These are phyloP conservation scores for Drosophila sturtevanti DNA, from an alignment of 1,140 invertebrate genomes.

Conservation along the genomic window DNA sequence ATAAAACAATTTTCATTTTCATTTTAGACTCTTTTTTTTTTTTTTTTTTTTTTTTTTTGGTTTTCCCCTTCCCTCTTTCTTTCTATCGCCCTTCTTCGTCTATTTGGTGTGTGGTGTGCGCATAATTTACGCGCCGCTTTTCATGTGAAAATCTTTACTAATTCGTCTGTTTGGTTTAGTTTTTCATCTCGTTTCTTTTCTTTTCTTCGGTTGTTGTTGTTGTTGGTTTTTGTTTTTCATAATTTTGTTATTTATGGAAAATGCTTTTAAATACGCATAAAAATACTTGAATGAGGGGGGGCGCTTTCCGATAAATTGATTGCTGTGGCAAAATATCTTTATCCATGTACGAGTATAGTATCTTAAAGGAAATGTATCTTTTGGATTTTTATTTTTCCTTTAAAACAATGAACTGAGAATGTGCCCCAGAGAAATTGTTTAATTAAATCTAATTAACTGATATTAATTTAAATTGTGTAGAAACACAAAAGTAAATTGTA, in stretches of 20 bases:
- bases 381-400: slow-evolving; percentile 20
- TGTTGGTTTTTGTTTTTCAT: too few species aligned
- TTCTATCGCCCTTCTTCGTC: slow-evolving; percentile 1
- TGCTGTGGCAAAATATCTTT: slow-evolving; percentile 15
- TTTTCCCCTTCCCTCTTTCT: not conserved
- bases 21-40: slow-evolving; percentile 18
- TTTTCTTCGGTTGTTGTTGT: too few species aligned
- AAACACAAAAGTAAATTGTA: slow-evolving; percentile 63
- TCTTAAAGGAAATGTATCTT: slow-evolving; percentile 9
- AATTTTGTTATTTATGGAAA: slow-evolving; percentile 81
- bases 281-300: slow-evolving; percentile 41
- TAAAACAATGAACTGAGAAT: slow-evolving; percentile 34
- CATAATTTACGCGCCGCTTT: slow-evolving; percentile 76
- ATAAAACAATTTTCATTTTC: slow-evolving; percentile 77
- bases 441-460: slow-evolving; percentile 67
- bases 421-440: slow-evolving; percentile 41
- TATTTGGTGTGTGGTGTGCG: slow-evolving; percentile 39
- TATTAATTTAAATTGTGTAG: slow-evolving; percentile 62
- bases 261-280: slow-evolving; percentile 79
- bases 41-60: not conserved
- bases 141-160: slow-evolving; percentile 80
- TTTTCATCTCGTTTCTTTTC: slow-evolving; percentile 28
- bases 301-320: slow-evolving; percentile 29
- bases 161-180: slow-evolving; percentile 66
- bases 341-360: too few species aligned